Conservation (phyloP, 2,797 vertebrate species). For the Apogon talboti region DNA sequence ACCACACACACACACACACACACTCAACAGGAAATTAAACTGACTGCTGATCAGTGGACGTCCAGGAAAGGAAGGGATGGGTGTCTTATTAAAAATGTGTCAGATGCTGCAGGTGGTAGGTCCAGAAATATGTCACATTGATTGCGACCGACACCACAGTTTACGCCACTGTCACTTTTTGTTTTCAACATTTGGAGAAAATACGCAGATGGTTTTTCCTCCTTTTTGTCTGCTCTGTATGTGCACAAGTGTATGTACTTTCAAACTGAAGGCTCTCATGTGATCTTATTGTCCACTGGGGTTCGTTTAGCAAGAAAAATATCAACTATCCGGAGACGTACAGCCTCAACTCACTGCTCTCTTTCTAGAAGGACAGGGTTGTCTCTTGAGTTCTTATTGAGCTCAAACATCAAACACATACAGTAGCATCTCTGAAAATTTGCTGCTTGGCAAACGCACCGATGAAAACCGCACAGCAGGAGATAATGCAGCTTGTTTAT, state of each 20-base stretch:
- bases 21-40: slow-evolving; percentile 74
- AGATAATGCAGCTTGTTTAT: not conserved
- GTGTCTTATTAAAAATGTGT: slow-evolving; percentile 70
- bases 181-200: slow-evolving; percentile 11
- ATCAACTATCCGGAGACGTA: slow-evolving; percentile 28
- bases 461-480: not conserved
- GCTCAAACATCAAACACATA: no score
- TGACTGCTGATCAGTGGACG: slow-evolving; percentile 57
- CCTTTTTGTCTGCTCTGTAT: not conserved
- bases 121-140: slow-evolving; percentile 20
- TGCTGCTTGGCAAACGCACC: no score
- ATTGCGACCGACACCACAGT: slow-evolving; percentile 6
- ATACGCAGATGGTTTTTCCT: not conserved
- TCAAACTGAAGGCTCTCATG: slow-evolving; percentile 30
- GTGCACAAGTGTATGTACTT: slow-evolving; percentile 14
- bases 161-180: slow-evolving; percentile 2
- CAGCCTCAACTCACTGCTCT: slow-evolving; percentile 24
- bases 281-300: slow-evolving; percentile 38
- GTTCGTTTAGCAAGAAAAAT: slow-evolving; percentile 20
- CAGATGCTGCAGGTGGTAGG: slow-evolving; percentile 35
- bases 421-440: no score
- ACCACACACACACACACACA: not conserved
- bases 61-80: slow-evolving; percentile 48
- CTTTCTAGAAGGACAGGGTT: slow-evolving; percentile 1
- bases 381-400: not conserved